phyloP scores from a whole-genome alignment of 2,888 invertebrate species.

The Carpatolechia fugitivella region DNA sequence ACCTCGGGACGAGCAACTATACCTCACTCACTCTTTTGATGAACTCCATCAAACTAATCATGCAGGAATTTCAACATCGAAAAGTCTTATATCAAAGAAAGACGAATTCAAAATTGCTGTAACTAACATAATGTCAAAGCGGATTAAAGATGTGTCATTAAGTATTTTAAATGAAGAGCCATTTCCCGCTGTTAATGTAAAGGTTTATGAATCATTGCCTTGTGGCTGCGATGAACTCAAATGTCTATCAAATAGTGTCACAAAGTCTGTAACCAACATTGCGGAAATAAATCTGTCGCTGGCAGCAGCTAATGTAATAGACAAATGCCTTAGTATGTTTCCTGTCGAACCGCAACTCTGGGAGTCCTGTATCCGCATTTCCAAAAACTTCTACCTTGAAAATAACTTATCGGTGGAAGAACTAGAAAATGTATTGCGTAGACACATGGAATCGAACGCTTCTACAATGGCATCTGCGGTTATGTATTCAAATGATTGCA shows the following conservation, averaged over 20 bases:
- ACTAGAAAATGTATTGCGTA: slow-evolving; percentile 76
- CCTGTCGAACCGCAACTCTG: slow-evolving; percentile 60
- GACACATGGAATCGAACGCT: slow-evolving; percentile 74
- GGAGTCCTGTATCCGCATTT: slow-evolving; percentile 62
- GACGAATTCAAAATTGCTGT: slow-evolving; percentile 55
- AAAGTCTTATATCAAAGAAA: slow-evolving; percentile 30
- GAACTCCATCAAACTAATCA: too few relatives aligned
- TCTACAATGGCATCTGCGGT: slow-evolving; percentile 69
- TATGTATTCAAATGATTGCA: slow-evolving; percentile 69
- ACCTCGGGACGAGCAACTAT: slow-evolving; percentile 38
- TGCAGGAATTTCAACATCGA: too few relatives aligned
- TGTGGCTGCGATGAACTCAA: slow-evolving; percentile 63
- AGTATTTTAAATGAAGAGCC: slow-evolving; percentile 60
- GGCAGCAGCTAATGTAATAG: slow-evolving; percentile 57
- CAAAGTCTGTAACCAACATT: slow-evolving; percentile 27
- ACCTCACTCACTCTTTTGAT: slow-evolving; percentile 45
- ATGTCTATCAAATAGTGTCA: slow-evolving; percentile 37
- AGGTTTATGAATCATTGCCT: slow-evolving; percentile 46
- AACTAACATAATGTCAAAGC: slow-evolving; percentile 56
- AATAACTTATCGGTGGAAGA: slow-evolving; percentile 63
- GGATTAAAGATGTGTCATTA: slow-evolving; percentile 64
- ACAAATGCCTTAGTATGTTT: slow-evolving; percentile 62
- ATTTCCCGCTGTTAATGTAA: slow-evolving; percentile 48
- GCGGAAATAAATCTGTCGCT: slow-evolving; percentile 42
- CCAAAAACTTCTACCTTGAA: slow-evolving; percentile 63